These are phyloP conservation scores for Stichodactyla mertensii DNA, from an alignment of 64 coral and sea anemone genomes.

Conservation along the genomic window DNA sequence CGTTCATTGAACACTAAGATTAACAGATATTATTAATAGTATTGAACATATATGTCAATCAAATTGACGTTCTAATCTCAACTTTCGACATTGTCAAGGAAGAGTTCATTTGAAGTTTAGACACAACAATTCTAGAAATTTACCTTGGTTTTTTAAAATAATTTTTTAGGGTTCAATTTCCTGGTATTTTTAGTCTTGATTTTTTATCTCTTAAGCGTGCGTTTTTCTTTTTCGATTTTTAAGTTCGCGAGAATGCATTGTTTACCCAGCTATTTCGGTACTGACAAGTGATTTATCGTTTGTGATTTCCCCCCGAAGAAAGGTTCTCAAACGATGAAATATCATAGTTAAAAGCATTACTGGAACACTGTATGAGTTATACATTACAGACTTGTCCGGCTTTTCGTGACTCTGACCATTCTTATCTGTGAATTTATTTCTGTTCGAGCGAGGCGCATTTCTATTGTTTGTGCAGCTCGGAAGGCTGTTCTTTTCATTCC, in stretches of 20 bases:
- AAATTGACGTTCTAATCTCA: background rate
- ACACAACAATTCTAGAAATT: background rate
- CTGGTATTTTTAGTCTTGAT: background rate
- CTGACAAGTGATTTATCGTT: background rate
- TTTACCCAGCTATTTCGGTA: conserved; percentile 6
- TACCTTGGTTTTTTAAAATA: background rate
- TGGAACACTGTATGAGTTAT: background rate
- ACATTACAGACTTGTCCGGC: background rate
- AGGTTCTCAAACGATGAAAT: conserved; percentile 1
- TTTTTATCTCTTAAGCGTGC: background rate
- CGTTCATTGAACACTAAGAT: conserved; percentile 3
- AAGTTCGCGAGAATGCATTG: background rate
- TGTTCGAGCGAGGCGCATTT: conserved; percentile 7
- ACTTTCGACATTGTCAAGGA: conserved; percentile 5
- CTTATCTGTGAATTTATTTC: conserved; percentile 12
- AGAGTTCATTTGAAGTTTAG: background rate
- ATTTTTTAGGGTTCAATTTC: background rate
- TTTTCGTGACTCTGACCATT: background rate
- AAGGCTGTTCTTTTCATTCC: conserved; percentile 16
- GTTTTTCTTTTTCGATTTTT: background rate
- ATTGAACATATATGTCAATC: background rate
- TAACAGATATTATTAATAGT: conserved; percentile 1
- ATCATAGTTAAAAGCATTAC: background rate
- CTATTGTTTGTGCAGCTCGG: conserved; percentile 24
- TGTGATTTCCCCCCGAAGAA: background rate